phyloP scores from a whole-genome alignment of 2,888 invertebrate species.

The Drosophila quinaria region DNA sequence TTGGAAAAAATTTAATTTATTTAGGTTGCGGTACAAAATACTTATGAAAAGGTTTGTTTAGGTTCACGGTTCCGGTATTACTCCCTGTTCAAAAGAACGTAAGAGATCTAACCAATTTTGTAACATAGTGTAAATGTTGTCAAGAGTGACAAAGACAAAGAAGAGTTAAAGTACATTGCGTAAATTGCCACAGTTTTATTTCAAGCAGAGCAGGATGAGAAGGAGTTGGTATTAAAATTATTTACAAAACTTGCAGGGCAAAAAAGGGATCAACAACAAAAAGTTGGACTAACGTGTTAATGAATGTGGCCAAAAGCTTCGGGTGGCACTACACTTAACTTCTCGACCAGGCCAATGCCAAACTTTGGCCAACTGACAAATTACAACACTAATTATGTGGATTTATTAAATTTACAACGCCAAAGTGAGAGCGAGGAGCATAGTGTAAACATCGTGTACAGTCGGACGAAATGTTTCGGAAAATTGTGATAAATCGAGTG shows the following conservation, averaged over 20 bases:
- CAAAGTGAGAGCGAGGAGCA: background rate
- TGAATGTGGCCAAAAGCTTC: conserved; percentile 56
- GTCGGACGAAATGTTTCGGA: background rate
- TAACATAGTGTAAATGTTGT: conserved; percentile 27
- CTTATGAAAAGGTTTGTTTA: too few relatives aligned
- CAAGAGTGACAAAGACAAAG: background rate
- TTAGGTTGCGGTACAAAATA: too few relatives aligned
- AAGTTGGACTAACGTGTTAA: conserved; percentile 54
- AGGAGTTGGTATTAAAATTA: conserved; percentile 42
- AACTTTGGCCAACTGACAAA: conserved; percentile 52
- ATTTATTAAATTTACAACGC: conserved; percentile 45
- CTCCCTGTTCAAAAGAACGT: too few relatives aligned
- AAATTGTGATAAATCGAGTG: conserved; percentile 38
- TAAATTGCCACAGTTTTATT: conserved; percentile 53
- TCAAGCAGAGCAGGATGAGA: background rate
- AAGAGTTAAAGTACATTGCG: conserved; percentile 37
- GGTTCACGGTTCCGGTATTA: too few relatives aligned
- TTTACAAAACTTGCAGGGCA: conserved; percentile 39
- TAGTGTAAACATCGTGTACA: conserved; percentile 10
- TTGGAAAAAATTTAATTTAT: too few relatives aligned
- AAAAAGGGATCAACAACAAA: conserved; percentile 28
- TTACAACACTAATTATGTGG: conserved; percentile 57
- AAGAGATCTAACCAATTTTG: background rate
- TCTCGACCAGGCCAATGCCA: conserved; percentile 15
- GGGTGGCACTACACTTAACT: conserved; percentile 28